These are phyloP conservation scores for Dryocosmus kuriphilus DNA, from an alignment of 2,888 invertebrate genomes.

Conservation along the genomic window DNA sequence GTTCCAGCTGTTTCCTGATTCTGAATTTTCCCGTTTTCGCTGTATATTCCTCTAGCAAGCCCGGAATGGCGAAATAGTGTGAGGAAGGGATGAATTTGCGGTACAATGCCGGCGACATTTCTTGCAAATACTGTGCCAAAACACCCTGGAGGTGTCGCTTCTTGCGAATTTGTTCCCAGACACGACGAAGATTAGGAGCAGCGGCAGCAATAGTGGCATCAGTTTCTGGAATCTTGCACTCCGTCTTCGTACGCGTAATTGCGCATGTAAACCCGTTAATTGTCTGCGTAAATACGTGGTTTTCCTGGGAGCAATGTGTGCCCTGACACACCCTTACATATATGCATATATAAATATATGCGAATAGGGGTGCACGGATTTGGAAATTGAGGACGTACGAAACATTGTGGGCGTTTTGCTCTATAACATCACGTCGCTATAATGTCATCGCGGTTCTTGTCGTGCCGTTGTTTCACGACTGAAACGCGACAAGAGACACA, in stretches of 20 bases:
- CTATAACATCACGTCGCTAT: background rate
- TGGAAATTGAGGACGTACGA: constrained; percentile 15
- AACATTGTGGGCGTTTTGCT: background rate
- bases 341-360: background rate
- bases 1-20: background rate
- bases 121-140: constrained; percentile 49
- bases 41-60: background rate
- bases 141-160: constrained; percentile 50
- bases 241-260: constrained; percentile 53
- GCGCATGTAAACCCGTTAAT: constrained; percentile 58
- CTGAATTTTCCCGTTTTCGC: background rate
- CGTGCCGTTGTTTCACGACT: background rate
- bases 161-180: constrained; percentile 52
- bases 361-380: background rate
- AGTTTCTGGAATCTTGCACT: constrained; percentile 47
- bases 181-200: constrained; percentile 43
- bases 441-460: constrained; percentile 21
- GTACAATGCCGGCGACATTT: constrained; percentile 31
- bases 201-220: constrained; percentile 42
- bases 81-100: constrained; percentile 26
- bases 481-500: constrained; percentile 23
- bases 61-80: background rate
- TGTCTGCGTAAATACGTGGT: constrained; percentile 59
- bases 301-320: background rate
- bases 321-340: background rate